Evolutionary conservation across 2,113 vertebrate genomes (phyloP), one percentile per base, ranked within the genome.

Genomic region (Aix galericulata): DNA sequence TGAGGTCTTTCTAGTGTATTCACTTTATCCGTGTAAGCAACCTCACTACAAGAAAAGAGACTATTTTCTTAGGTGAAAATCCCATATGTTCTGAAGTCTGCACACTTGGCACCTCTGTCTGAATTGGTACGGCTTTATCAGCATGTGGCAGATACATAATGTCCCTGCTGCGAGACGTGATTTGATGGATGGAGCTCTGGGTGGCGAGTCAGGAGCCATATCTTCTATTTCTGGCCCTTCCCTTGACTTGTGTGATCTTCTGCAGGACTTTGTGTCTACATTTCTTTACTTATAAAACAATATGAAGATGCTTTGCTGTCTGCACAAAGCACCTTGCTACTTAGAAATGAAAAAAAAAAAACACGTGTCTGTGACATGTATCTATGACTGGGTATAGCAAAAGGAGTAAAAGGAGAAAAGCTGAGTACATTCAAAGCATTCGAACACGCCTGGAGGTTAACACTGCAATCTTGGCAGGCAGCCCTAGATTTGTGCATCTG

Each of bases 401-500:
- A 87, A 82, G 40, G 44, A 89, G 79, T 62, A 87, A 75, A 94
- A 36, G 75, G 75, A 73, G 88, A 71, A 91, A 86, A 86, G 69
- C 48, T 73, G 66, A 88, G 15, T 36, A 17, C 42, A 21, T 81
- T 91, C 11, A 0, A 18, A 60, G 66, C 3, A 1, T 86, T 91
- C 85, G 78, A 86, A 82, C 82, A 26, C 0, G 77, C 69, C 92
- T 55, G 80, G 69, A 72, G 77, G 62, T 91, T 95, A 95, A 90
- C 64, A 83, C 81, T 75, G 83, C 91, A 75, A 62, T 72, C 46
- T 46, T 95, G 90, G 69, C 83, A 79, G 56, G 72, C 34, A 10
- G 69, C 88, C 80, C 77, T 84, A 31, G 82, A 52, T 88, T 86
- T 25, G 67, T 79, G 42, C 74, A 72, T 79, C 85, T 93, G 85